Evolutionary conservation across 37 sponge, comb jelly and placozoan genomes (phyloP).

Genomic region (Aplysina aerophoba): DNA sequence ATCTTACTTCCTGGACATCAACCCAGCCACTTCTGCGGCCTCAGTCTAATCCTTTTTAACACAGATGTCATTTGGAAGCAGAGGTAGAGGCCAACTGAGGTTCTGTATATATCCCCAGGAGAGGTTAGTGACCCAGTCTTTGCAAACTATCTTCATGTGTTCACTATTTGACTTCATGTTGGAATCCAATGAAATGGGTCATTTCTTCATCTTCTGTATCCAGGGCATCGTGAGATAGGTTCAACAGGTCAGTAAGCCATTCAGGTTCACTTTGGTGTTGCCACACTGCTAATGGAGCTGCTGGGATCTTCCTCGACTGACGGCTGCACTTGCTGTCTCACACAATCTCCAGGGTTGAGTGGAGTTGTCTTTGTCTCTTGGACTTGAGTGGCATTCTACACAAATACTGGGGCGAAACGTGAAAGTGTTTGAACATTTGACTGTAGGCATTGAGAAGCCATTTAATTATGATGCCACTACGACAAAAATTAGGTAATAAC

Average conservation of each 20-base stretch:
- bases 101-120: constrained; percentile 33
- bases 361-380: constrained; percentile 37
- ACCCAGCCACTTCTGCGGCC: constrained; percentile 59
- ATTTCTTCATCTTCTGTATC: constrained; percentile 65
- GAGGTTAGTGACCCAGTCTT: constrained; percentile 43
- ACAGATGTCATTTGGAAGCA: constrained; percentile 26
- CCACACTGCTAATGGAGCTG: background rate
- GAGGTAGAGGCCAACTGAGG: constrained; percentile 51
- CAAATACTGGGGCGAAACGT: no score
- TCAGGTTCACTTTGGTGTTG: constrained; percentile 27
- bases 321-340: constrained; percentile 35
- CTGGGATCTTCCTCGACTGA: background rate
- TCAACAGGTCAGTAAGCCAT: constrained; percentile 18
- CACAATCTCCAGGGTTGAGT: constrained; percentile 24
- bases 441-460: no score
- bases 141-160: constrained; percentile 40
- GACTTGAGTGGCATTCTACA: constrained; percentile 54
- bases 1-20: constrained; percentile 53
- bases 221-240: constrained; percentile 44
- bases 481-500: no score
- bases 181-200: constrained; percentile 47
- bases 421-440: no score
- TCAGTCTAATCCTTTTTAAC: constrained; percentile 23
- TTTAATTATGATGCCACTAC: no score
- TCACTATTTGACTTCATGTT: constrained; percentile 37